Conservation (phyloP, 2,797 vertebrate genomes). For the Potorous gilbertii region DNA sequence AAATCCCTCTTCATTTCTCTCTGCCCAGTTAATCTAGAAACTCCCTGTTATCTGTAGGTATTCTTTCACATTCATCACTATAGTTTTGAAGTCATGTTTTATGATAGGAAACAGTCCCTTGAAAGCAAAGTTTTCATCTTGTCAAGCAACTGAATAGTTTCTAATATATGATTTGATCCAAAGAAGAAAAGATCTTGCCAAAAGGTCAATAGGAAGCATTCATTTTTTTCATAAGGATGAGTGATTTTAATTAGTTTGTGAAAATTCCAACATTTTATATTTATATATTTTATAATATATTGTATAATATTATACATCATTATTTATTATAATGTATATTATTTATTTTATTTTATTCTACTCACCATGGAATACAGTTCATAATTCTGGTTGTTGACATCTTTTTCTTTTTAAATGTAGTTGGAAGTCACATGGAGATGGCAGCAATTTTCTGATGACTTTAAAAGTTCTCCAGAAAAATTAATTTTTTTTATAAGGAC, state of each 20-base stretch:
- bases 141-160: neutral
- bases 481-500: neutral
- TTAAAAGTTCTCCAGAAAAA: conserved; percentile 14
- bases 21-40: neutral
- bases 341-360: neutral
- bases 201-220: neutral
- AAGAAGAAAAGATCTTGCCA: neutral
- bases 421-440: neutral
- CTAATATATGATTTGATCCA: neutral
- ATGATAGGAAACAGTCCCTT: neutral
- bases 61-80: conserved; percentile 1
- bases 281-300: too few relatives aligned
- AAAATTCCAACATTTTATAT: too few relatives aligned
- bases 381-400: conserved; percentile 18
- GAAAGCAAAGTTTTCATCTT: neutral
- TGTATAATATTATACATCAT: too few relatives aligned
- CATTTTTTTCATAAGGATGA: neutral
- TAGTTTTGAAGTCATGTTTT: neutral
- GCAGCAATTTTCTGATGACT: neutral
- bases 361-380: conserved; percentile 4
- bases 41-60: neutral
- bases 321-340: too few relatives aligned
- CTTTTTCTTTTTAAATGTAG: conserved; percentile 37
- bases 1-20: conserved; percentile 57
- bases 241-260: neutral